Evolutionary conservation across 1,140 invertebrate genomes (phyloP).

Genomic region (Limonius californicus): DNA sequence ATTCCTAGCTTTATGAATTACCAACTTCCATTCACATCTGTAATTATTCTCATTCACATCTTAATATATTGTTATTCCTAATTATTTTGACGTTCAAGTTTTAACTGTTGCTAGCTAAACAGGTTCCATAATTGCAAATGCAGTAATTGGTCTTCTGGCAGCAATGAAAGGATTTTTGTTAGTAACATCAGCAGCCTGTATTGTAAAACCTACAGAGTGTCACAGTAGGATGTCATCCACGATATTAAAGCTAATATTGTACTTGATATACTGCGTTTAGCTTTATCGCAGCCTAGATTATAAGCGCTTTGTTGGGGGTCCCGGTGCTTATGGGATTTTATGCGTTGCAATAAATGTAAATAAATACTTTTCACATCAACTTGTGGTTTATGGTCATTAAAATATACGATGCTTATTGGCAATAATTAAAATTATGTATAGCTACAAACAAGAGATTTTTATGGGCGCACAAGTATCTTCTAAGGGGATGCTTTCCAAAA

Average conservation of each 20-base stretch:
- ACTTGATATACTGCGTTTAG: background rate
- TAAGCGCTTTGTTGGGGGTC: background rate
- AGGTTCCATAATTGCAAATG: conserved; percentile 1
- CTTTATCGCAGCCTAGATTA: conserved; percentile 11
- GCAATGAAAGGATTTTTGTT: background rate
- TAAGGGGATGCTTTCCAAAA: no score
- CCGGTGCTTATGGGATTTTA: conserved; percentile 1
- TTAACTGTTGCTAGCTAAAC: background rate
- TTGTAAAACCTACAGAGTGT: background rate
- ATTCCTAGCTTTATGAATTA: no score
- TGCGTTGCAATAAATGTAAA: conserved; percentile 11
- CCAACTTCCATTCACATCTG: no score
- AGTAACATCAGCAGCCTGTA: background rate
- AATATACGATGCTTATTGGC: background rate
- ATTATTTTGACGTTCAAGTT: background rate
- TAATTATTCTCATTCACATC: no score
- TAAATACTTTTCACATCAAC: conserved; percentile 8
- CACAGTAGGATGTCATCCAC: conserved; percentile 7
- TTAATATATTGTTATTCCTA: no score
- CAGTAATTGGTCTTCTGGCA: background rate
- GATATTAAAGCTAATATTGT: conserved; percentile 5
- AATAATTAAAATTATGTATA: background rate
- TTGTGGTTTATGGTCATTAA: background rate
- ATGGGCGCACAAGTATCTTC: no score
- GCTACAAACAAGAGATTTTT: no score